phyloP scores from a whole-genome alignment of 2,888 invertebrate genomes.

The Callyntrura sp. region DNA sequence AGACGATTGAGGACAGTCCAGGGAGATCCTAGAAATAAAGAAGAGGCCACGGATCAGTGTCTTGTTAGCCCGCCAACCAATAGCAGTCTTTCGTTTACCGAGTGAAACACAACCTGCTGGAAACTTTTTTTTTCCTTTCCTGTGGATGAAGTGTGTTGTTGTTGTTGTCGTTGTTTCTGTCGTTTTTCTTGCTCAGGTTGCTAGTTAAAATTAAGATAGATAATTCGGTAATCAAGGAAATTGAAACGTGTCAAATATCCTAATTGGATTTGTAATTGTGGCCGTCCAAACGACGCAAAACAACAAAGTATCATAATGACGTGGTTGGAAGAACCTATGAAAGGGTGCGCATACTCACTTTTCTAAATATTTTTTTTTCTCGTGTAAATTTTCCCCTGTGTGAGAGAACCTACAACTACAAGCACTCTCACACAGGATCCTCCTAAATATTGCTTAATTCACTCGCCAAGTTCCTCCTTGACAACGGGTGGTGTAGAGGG shows the following conservation, averaged over 20 bases:
- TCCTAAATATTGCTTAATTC: not conserved
- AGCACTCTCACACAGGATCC: not conserved
- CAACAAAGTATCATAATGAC: constrained; percentile 56
- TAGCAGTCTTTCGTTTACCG: not conserved
- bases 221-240: too few relatives aligned
- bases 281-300: too few relatives aligned
- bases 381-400: not conserved
- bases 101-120: not conserved
- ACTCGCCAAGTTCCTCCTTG: not conserved
- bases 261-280: not conserved
- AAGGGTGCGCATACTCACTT: constrained; percentile 44
- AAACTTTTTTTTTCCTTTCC: not conserved
- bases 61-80: too few relatives aligned
- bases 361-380: not conserved
- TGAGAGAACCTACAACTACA: not conserved
- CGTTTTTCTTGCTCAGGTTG: not conserved
- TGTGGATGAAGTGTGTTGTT: not conserved
- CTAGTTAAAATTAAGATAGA: too few relatives aligned
- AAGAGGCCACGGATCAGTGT: too few relatives aligned
- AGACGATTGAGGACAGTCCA: too few relatives aligned
- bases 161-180: not conserved
- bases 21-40: too few relatives aligned
- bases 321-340: constrained; percentile 63
- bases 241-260: constrained; percentile 14
- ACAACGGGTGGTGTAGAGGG: not conserved